Evolutionary conservation across 2,888 invertebrate genomes (phyloP).

Genomic region (Eurytoma californica): DNA sequence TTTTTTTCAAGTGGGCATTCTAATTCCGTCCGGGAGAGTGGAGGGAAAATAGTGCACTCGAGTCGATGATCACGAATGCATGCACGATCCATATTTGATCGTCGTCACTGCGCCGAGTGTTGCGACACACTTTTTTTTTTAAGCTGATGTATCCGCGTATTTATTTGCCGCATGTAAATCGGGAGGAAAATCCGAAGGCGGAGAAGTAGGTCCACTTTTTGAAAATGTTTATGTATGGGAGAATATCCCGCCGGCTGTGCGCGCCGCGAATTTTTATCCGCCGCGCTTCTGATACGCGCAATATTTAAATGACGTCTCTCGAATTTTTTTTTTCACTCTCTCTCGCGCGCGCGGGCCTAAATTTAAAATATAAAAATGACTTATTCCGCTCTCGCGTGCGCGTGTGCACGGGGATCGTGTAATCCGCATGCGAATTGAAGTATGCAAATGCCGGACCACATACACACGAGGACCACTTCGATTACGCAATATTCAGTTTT

Average conservation of each 20-base stretch:
- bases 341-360: background rate
- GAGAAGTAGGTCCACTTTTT: constrained; percentile 23
- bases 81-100: background rate
- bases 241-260: background rate
- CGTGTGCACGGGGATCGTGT: background rate
- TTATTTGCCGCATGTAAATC: constrained; percentile 7
- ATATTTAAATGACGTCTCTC: constrained; percentile 41
- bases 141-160: background rate
- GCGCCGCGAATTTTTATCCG: constrained; percentile 37
- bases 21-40: background rate
- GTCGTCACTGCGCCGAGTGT: no score
- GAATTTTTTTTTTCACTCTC: no score
- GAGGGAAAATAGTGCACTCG: background rate
- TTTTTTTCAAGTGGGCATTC: background rate
- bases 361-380: constrained; percentile 48
- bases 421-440: constrained; percentile 12
- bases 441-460: constrained; percentile 30
- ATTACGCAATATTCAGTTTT: constrained; percentile 7
- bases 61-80: background rate
- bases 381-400: constrained; percentile 27
- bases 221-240: constrained; percentile 39
- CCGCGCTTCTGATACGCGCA: constrained; percentile 10
- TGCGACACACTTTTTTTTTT: background rate
- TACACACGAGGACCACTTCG: constrained; percentile 14
- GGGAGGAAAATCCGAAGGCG: background rate